Base-by-base conservation (phyloP, 2,888 invertebrate species). In the Disparrhopalites patrizii region DNA sequence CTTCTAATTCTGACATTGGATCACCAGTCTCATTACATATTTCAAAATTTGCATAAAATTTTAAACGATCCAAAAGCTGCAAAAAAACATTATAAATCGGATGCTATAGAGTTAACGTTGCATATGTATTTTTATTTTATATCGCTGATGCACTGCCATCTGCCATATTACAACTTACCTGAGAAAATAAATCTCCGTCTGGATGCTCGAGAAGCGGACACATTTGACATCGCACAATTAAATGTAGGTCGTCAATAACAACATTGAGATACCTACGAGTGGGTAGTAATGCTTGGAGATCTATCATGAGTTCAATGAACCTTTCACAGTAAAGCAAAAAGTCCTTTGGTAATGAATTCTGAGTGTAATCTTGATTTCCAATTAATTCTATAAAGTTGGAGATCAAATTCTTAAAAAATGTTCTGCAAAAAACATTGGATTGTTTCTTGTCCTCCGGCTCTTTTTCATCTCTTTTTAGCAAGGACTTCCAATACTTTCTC, bases 181-280 rank as follows among this genome's bases (percentile, higher is more conserved):
- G 93, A 63, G 86, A 84, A 79, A 96, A 97, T 30, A 97, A 83
- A 79, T 92, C 90, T 47, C 96, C 97, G 77, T 96, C 95, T 0
- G 85, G 82, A 61, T 91, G 81, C 66, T 83, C 81, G 0, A 86
- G 80, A 47, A 99, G 83, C 62, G 87, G 83, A 1, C 93, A 89
- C 72, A 97, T 82, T 76, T 89, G 87, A 77, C 95, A 93, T 58
- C 91, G 85, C 10, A 95, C 93, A 52, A 99, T 89, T 38, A 98
- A 82, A 79, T 99, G 97, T 69, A 90, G 87, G 80, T 96, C 94
- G 78, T 98, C 96, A 80, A 99, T 84, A 1, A 99, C 87, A 0
- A 92, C 91, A 80, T 98, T 97, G 81, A 99, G 95, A 81, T 97
- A 99, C 56, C 99, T 85, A 38, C 99, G 85, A 0, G 98, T 99